phyloP scores from a whole-genome alignment of 2,113 vertebrate genomes.

The Barbus barbus region DNA sequence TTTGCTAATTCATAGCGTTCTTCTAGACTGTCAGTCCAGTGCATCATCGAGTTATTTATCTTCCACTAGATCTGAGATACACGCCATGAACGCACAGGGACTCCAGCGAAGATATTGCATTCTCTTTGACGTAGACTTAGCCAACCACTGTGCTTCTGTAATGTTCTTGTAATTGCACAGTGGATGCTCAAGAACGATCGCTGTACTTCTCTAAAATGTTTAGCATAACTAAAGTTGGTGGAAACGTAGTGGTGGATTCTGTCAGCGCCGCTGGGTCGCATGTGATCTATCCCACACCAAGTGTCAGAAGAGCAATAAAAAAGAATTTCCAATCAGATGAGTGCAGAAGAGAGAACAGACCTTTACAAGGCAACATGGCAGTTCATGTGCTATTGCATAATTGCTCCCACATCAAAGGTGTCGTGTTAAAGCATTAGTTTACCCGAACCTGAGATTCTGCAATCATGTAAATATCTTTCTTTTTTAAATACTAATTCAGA shows the following conservation, averaged over 20 bases:
- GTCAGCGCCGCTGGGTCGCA: background rate
- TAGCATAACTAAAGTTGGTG: background rate
- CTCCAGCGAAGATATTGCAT: background rate
- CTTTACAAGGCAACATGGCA: background rate
- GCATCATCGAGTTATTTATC: background rate
- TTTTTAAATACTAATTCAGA: background rate
- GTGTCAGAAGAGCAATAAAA: slow-evolving; percentile 8
- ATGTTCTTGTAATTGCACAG: background rate
- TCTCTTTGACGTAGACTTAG: background rate
- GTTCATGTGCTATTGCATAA: background rate
- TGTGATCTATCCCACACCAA: slow-evolving; percentile 10
- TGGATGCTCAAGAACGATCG: background rate
- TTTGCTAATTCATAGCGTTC: slow-evolving; percentile 1
- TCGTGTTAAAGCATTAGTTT: background rate
- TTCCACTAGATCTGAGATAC: background rate
- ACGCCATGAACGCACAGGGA: background rate
- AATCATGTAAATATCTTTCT: background rate
- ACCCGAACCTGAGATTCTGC: background rate
- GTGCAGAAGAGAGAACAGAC: background rate
- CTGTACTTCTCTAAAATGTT: background rate
- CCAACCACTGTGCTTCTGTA: background rate
- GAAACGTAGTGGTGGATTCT: background rate
- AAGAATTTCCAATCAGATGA: slow-evolving; percentile 12
- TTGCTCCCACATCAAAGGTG: background rate
- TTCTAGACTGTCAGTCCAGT: background rate